Evolutionary conservation across 2,888 invertebrate genomes (phyloP), one percentile per base, ranked within the genome.

Genomic region (Anoncus sp.): DNA sequence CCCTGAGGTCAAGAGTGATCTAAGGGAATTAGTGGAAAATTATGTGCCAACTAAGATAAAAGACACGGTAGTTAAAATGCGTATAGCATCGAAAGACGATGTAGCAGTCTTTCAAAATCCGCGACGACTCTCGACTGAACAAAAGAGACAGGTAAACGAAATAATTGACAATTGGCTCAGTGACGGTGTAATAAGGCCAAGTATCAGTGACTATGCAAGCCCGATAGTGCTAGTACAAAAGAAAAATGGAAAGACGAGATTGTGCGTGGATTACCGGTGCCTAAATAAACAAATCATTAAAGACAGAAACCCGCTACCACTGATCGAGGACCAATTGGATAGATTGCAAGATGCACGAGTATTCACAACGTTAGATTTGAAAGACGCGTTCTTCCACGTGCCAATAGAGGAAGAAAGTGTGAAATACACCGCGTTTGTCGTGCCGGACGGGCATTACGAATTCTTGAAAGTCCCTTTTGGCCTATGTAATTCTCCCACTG

Each of bases 341-440:
- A 18, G 24, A 35, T 38, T 71, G 6, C 22, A 18, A 16, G 60
- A 62, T 1, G 71, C 71, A 9, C 7, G n/a, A 49, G 38, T 71
- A 6, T 71, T 49, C 38, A 22, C 40, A 20, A 22, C 45, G 3
- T 31, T 62, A 31, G 45, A 62, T 85, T 45, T 62, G 12, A 62
- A 45, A 27, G 62, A 60, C 24, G 59, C 43, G 2, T 60, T 60
- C 16, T 60, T 85, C 18, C 86, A 88, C 43, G 86, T 87, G 0
- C 73, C 77, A 0, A 53, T 88, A 0, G 79, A 83, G 0, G 70
- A 81, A 62, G 51, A 75, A 3, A 85, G 85, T 59, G 43, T 75
- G 2, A 83, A 85, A 31, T 87, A 83, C 18, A 87, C 86, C 0
- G 66, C 86, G 6, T 87, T 87, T 66, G 77, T 86, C 1, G 82